These are phyloP conservation scores for Ceyx melanurus DNA, from an alignment of 2,113 vertebrate species.

Conservation along the genomic window DNA sequence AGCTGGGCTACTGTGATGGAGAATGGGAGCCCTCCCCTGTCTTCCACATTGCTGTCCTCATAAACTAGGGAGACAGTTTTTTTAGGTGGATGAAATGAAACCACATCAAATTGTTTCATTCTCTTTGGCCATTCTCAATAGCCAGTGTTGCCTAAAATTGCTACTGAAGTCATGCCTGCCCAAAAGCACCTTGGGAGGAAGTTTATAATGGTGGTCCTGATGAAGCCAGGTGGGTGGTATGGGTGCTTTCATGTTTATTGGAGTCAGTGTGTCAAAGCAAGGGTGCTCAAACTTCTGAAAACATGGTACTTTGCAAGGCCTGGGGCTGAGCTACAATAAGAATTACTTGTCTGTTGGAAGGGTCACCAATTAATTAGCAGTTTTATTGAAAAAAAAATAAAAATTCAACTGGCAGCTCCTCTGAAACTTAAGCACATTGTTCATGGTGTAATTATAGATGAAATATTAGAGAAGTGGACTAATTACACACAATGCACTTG, in stretches of 20 bases:
- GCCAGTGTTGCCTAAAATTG: neutral
- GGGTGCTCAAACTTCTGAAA: neutral
- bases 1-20: neutral
- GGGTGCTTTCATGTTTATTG: neutral
- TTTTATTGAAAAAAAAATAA: conserved; percentile 6
- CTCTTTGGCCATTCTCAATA: neutral
- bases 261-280: neutral
- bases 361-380: conserved; percentile 51
- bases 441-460: conserved; percentile 79
- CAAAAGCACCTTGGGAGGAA: fast-evolving
- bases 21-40: neutral
- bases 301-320: neutral
- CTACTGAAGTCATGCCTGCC: neutral
- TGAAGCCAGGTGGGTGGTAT: neutral
- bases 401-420: conserved; percentile 55
- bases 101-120: neutral
- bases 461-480: conserved; percentile 83
- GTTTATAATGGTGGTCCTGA: neutral
- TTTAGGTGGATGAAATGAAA: neutral
- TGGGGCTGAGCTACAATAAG: neutral
- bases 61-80: neutral
- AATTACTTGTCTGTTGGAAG: conserved; percentile 23
- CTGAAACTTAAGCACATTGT: conserved; percentile 76
- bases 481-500: conserved; percentile 77
- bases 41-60: neutral